phyloP scores from a whole-genome alignment of 30 jellyfish, hydroid and myxozoan genomes.

The Cassiopea andromeda region DNA sequence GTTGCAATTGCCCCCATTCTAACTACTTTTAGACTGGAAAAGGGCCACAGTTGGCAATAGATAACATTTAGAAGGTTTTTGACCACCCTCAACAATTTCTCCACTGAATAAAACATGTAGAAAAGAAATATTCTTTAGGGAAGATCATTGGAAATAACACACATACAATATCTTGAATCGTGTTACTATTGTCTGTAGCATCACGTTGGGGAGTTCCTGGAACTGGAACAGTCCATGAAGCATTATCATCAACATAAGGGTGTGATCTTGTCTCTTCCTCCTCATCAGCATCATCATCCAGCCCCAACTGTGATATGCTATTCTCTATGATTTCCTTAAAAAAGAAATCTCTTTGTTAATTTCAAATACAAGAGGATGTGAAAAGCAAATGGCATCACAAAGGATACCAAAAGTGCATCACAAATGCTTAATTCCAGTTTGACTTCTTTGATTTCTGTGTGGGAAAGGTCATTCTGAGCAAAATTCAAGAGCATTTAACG shows the following conservation, averaged over 20 bases:
- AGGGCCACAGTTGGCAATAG: too few relatives aligned
- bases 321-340: conserved; percentile 83
- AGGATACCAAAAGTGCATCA: too few relatives aligned
- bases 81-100: neutral
- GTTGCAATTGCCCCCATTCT: too few relatives aligned
- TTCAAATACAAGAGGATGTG: too few relatives aligned
- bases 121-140: neutral
- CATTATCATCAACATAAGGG: conserved; percentile 12
- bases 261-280: neutral
- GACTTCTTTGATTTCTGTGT: too few relatives aligned
- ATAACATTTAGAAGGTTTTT: too few relatives aligned
- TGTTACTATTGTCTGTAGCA: conserved; percentile 17
- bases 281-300: conserved; percentile 93
- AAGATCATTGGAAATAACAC: neutral
- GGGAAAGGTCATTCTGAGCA: too few relatives aligned
- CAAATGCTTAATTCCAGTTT: too few relatives aligned
- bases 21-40: too few relatives aligned
- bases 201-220: conserved; percentile 9
- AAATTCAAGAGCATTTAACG: too few relatives aligned
- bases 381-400: too few relatives aligned
- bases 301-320: conserved; percentile 89
- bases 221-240: conserved; percentile 40
- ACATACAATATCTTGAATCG: conserved; percentile 59
- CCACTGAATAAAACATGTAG: neutral
- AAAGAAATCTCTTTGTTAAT: neutral